These are phyloP conservation scores for Aurelia coerulea DNA, from an alignment of 30 jellyfish, hydroid and myxozoan genomes.

Conservation along the genomic window DNA sequence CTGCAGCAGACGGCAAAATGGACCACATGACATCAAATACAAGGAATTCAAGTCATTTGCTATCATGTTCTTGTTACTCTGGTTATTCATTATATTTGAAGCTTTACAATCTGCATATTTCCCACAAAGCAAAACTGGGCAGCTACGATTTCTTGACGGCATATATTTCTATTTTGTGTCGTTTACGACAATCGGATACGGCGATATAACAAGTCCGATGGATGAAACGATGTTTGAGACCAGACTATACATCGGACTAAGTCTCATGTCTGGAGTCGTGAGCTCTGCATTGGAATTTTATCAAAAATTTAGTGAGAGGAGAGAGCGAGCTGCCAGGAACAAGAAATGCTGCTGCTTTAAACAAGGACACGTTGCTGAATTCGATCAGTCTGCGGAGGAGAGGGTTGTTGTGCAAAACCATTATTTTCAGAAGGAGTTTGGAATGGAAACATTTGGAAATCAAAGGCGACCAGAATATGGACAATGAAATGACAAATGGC, in stretches of 20 bases:
- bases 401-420: no score
- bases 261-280: conserved; percentile 66
- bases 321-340: background rate
- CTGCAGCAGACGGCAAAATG: conserved; percentile 11
- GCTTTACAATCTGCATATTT: conserved; percentile 16
- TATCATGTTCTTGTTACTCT: conserved; percentile 15
- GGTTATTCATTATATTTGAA: conserved; percentile 35
- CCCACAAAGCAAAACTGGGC: background rate
- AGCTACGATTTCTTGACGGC: conserved; percentile 48
- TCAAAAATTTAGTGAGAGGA: conserved; percentile 26
- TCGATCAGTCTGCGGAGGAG: no score
- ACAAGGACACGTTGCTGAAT: no score
- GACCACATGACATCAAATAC: conserved; percentile 15
- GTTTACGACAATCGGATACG: conserved; percentile 67
- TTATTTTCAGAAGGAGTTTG: no score
- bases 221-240: conserved; percentile 34
- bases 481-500: no score
- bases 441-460: no score
- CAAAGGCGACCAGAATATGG: no score
- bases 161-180: conserved; percentile 66
- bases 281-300: conserved; percentile 44
- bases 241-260: conserved; percentile 56
- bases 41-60: conserved; percentile 56
- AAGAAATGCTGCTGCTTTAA: conserved; percentile 8
- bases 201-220: conserved; percentile 71